Conservation (phyloP, 2,797 vertebrate genomes). For the Thamnophis elegans region DNA sequence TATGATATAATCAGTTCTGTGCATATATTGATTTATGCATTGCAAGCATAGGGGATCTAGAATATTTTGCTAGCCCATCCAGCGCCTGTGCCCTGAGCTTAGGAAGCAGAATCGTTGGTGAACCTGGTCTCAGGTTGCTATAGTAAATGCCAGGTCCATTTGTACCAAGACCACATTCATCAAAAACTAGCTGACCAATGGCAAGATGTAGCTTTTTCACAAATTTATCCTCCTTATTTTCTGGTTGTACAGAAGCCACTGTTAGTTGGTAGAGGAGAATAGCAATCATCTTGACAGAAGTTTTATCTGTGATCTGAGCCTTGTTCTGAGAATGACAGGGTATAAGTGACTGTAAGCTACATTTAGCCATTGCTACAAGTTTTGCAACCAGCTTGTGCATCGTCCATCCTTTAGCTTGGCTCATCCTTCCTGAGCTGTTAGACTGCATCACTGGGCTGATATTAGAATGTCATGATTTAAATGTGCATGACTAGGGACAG, state of each 20-base stretch:
- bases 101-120: neutral
- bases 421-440: neutral
- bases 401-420: neutral
- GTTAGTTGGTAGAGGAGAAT: neutral
- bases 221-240: neutral
- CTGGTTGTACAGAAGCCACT: neutral
- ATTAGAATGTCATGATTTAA: neutral
- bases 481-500: neutral
- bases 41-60: neutral
- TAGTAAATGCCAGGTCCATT: neutral
- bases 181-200: neutral
- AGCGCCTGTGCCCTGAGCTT: neutral
- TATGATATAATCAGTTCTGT: neutral
- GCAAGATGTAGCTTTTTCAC: neutral
- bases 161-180: neutral
- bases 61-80: no score
- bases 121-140: neutral
- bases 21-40: neutral
- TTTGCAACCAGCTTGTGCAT: neutral
- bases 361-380: neutral
- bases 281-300: neutral
- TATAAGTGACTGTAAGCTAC: neutral
- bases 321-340: neutral
- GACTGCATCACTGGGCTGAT: neutral
- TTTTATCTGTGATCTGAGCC: neutral